Evolutionary conservation across 2,888 invertebrate genomes (phyloP), one percentile per base, ranked within the genome.

Genomic region (Esperia sulphurella): DNA sequence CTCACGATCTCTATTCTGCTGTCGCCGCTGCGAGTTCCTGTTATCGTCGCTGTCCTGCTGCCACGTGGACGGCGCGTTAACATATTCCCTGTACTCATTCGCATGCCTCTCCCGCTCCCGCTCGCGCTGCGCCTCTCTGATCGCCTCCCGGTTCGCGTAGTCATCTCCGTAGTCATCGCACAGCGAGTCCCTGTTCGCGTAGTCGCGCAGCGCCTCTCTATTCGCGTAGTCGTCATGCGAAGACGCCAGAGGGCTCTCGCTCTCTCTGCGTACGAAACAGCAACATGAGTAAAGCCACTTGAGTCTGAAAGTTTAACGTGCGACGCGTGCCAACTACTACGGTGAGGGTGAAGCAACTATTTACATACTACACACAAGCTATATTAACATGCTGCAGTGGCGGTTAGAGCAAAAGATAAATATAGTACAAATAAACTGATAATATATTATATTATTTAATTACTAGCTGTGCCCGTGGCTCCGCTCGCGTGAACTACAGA

Each of bases 181-280:
- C 37, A 88, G 60, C 31, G 89, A 89, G 61, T 89, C 88, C 21
- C 88, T 63, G 55, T 88, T 88, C 41, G 87, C 89, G 75, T 81
- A 89, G 55, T 86, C 89, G 6, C 88, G 74, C 12, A 86, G 54
- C 47, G 77, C 88, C 56, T 88, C 89, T 12, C 87, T 71, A 59
- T 89, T 89, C 52, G 84, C 88, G 79, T 89, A 89, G 75, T 88
- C 87, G 65, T 88, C 89, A 77, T 81, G 75, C 46, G 78, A 59
- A 35, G 75, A 58, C 64, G 83, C 79, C 62, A 83, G 75, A 58
- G 89, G 86, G 65, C 87, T 87, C 71, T 83, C 83, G 76, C 81
- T 81, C 77, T 88, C 88, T 84, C 89, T 88, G 87, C 80, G 82
- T 79, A 84, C 72, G 75, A 84, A 85, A 86, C 85, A 87, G 73